A percentile compares a stretch with the other conserved stretches of the same genome.
These are phyloP conservation scores for Enteromius treurensis DNA, from an alignment of 2,797 vertebrate species.

Conservation along the genomic window DNA sequence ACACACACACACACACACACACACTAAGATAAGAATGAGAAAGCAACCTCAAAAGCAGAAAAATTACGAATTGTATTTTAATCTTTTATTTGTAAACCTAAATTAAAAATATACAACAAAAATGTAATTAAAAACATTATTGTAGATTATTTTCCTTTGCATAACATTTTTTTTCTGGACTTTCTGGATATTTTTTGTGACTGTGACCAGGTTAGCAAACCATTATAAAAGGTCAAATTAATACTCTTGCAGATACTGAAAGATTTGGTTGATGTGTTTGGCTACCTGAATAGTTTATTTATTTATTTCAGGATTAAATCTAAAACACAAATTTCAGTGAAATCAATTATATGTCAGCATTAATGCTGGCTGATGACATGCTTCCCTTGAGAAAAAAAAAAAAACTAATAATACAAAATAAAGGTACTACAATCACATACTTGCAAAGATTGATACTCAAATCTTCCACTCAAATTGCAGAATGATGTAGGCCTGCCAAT, in stretches of 20 bases:
- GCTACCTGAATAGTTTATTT: background rate
- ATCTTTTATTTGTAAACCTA: background rate
- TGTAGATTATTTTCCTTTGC: background rate
- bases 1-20: background rate
- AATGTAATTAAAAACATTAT: background rate
- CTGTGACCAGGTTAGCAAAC: background rate
- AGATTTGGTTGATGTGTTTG: background rate
- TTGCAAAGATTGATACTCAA: background rate
- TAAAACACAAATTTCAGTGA: background rate
- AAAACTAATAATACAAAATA: background rate
- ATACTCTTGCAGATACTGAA: background rate
- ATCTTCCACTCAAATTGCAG: background rate
- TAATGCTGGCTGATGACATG: background rate
- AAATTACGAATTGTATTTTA: background rate
- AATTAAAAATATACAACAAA: conserved; percentile 25
- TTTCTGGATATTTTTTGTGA: background rate
- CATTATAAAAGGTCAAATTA: background rate
- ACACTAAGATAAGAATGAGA: background rate
- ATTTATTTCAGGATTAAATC: background rate
- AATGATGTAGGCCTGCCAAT: background rate
- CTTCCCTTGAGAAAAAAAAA: background rate
- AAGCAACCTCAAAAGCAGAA: background rate
- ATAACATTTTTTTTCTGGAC: background rate
- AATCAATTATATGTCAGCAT: background rate
- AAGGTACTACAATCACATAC: background rate